Percentiles rank a stretch among this genome's conserved stretches.
phyloP scores from a whole-genome alignment of 2,113 vertebrate species.

The Alosa alosa region DNA sequence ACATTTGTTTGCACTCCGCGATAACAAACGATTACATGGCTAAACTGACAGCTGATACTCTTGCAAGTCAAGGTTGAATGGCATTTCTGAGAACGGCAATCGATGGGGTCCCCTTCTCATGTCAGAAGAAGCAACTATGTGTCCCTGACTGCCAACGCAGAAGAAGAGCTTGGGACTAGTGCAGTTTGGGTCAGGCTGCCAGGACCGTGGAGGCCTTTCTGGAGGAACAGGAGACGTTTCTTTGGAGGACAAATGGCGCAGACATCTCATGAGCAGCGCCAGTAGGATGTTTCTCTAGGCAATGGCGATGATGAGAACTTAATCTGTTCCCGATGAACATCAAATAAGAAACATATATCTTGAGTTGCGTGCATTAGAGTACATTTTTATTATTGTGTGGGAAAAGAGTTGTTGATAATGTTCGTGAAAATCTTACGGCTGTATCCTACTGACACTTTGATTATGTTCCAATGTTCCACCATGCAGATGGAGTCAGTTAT shows the following conservation, averaged over 20 bases:
- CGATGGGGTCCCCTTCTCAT: neutral
- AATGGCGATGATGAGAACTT: neutral
- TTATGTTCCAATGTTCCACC: no score
- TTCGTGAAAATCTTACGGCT: no score
- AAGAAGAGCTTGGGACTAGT: conserved; percentile 1
- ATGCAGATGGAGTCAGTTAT: no score
- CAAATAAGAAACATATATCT: conserved; percentile 1
- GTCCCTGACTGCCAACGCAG: neutral
- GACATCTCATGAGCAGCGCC: neutral
- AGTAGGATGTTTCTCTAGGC: neutral
- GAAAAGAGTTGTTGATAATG: neutral
- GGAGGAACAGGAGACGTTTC: neutral
- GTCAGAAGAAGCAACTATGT: neutral
- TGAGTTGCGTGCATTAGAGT: neutral
- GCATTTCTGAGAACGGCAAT: neutral
- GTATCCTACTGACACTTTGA: no score
- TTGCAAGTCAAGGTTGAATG: neutral
- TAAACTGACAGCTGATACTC: neutral
- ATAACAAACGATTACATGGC: neutral
- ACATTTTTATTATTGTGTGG: neutral
- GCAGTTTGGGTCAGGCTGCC: neutral
- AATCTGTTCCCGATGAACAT: neutral
- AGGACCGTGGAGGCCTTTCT: neutral
- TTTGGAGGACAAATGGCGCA: neutral
- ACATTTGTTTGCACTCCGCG: neutral